Conservation (phyloP, 2,113 vertebrate species). For the Cavia aperea region DNA sequence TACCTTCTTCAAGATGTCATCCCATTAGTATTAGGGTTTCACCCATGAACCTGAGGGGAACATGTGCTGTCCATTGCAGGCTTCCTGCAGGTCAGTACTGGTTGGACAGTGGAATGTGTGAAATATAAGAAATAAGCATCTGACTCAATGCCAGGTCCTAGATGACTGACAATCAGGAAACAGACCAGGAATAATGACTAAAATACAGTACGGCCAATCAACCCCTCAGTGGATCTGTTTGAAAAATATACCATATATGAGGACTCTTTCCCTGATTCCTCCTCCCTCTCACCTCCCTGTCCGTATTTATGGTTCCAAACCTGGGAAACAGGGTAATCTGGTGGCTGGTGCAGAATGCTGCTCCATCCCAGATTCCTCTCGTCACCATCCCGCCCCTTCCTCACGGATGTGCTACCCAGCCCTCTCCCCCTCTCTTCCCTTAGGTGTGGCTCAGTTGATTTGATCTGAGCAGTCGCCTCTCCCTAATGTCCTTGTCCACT, state of each 20-base stretch:
- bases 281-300: not conserved
- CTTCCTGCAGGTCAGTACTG: not conserved
- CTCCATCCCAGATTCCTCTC: not conserved
- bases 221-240: not conserved
- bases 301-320: not conserved
- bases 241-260: not conserved
- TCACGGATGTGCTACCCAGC: not conserved
- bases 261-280: not conserved
- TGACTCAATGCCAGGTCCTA: not conserved
- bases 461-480: slow-evolving; percentile 5
- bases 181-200: not conserved
- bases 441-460: not conserved
- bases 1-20: not conserved
- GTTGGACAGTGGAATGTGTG: not conserved
- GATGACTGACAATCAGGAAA: not conserved
- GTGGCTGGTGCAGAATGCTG: not conserved
- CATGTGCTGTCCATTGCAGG: not conserved
- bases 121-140: not conserved
- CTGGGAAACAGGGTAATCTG: not conserved
- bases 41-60: not conserved
- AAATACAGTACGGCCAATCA: not conserved
- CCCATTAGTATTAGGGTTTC: not conserved
- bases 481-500: not conserved
- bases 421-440: not conserved
- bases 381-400: not conserved